Evolutionary conservation across 2,797 vertebrate genomes (phyloP).

Genomic region (Brachymystax lenok): DNA sequence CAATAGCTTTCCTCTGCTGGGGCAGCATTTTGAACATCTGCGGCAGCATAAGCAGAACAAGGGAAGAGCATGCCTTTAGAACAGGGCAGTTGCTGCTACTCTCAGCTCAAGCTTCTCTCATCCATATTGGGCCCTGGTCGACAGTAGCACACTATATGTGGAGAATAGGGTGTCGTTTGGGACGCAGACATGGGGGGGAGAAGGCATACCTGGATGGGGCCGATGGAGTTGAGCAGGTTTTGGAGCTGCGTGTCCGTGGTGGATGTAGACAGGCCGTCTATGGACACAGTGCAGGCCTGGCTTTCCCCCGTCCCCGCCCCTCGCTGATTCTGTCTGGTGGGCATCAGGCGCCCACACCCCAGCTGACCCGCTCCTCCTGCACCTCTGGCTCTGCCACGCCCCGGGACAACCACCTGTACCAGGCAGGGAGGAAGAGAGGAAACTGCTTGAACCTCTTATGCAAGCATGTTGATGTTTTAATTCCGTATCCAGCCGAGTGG

Average conservation of each 20-base stretch:
- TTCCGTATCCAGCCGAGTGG: slow-evolving; percentile 23
- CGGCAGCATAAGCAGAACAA: slow-evolving; percentile 7
- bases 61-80: slow-evolving; percentile 1
- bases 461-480: slow-evolving; percentile 38
- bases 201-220: slow-evolving; percentile 89
- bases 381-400: slow-evolving; percentile 78
- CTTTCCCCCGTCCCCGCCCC: slow-evolving; percentile 63
- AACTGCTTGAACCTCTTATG: slow-evolving; percentile 35
- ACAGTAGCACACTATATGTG: not conserved
- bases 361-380: slow-evolving; percentile 31
- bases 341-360: slow-evolving; percentile 73
- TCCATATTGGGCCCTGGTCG: not conserved
- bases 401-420: slow-evolving; percentile 86
- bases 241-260: slow-evolving; percentile 91
- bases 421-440: slow-evolving; percentile 7
- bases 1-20: slow-evolving; percentile 93
- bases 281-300: slow-evolving; percentile 86
- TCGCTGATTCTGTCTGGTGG: slow-evolving; percentile 85
- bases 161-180: not conserved
- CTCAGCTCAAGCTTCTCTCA: not conserved
- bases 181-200: not conserved
- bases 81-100: not conserved
- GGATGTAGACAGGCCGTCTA: slow-evolving; percentile 95
- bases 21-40: slow-evolving; percentile 97
- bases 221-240: slow-evolving; percentile 94